Evolutionary conservation across 2,888 invertebrate species (phyloP).

Genomic region (Drosophila rubida): DNA sequence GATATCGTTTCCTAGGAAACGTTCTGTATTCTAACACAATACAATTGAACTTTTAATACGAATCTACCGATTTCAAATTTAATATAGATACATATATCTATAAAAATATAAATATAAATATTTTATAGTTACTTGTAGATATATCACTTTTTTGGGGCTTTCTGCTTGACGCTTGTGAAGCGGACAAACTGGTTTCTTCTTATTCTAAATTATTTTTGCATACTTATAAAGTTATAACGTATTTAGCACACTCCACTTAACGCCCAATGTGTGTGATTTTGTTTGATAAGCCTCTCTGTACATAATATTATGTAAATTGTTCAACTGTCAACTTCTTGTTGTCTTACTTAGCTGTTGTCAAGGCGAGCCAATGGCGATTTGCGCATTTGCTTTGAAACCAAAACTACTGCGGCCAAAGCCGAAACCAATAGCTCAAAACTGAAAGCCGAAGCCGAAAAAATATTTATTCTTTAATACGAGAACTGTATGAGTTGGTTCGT

Average conservation of each 20-base stretch:
- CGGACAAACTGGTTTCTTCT: conserved; percentile 59
- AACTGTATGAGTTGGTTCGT: conserved; percentile 13
- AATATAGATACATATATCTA: neutral
- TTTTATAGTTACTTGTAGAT: neutral
- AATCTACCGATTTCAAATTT: neutral
- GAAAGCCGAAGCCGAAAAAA: conserved; percentile 14
- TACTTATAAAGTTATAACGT: conserved; percentile 37
- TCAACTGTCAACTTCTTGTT: conserved; percentile 53
- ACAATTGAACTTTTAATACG: neutral
- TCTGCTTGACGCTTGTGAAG: conserved; percentile 29
- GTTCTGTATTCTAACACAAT: conserved; percentile 31
- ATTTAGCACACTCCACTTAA: conserved; percentile 70
- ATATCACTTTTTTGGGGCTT: conserved; percentile 15
- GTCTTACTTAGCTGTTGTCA: conserved; percentile 53
- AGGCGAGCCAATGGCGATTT: conserved; percentile 48
- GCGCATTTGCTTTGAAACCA: conserved; percentile 31
- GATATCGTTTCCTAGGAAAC: conserved; percentile 68
- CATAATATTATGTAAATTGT: conserved; percentile 61
- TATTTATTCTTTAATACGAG: conserved; percentile 9
- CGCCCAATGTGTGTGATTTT: conserved; percentile 39
- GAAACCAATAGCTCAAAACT: neutral
- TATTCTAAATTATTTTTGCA: conserved; percentile 40
- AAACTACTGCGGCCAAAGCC: conserved; percentile 1
- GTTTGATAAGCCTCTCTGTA: conserved; percentile 58
- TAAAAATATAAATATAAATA: neutral